phyloP scores from a whole-genome alignment of 2,888 invertebrate species.

The Agapetus fuscipes region DNA sequence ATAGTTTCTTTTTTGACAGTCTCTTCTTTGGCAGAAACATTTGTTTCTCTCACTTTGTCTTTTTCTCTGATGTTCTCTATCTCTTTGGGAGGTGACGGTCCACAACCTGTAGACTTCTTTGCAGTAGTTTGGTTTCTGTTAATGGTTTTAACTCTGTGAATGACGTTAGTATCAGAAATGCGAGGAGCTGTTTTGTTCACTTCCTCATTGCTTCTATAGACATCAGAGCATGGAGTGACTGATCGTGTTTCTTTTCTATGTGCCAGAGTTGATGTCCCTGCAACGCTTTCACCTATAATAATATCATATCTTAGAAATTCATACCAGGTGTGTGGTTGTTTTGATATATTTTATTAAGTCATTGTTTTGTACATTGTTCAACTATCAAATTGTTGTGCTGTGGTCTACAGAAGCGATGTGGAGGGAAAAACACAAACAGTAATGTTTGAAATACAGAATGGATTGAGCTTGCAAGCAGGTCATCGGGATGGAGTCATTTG shows the following conservation, averaged over 20 bases:
- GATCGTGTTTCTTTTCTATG: slow-evolving; percentile 6
- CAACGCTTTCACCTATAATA: slow-evolving; percentile 19
- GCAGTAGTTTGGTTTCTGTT: slow-evolving; percentile 13
- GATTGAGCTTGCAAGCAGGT: too few species aligned
- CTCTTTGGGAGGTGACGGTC: slow-evolving; percentile 51
- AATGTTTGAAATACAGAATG: too few species aligned
- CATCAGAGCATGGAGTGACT: slow-evolving; percentile 10
- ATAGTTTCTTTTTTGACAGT: slow-evolving; percentile 25
- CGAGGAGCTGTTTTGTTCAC: slow-evolving; percentile 7
- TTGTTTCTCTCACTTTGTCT: slow-evolving; percentile 3
- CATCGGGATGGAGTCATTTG: slow-evolving; percentile 10
- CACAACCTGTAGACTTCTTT: slow-evolving; percentile 50
- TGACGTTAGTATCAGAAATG: slow-evolving; percentile 17
- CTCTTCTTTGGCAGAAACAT: slow-evolving; percentile 4
- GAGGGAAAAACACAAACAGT: too few species aligned
- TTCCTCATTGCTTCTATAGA: slow-evolving; percentile 7
- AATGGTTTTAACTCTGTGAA: slow-evolving; percentile 13
- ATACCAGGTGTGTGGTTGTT: background rate
- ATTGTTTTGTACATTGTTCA: too few species aligned
- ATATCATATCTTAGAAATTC: slow-evolving; percentile 6
- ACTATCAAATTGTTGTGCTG: too few species aligned
- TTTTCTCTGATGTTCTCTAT: slow-evolving; percentile 20
- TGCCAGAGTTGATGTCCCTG: slow-evolving; percentile 9
- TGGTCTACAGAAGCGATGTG: too few species aligned
- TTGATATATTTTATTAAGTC: too few species aligned